Base-by-base conservation (phyloP, 2,113 vertebrate species). In the Nesogale talazaci region DNA sequence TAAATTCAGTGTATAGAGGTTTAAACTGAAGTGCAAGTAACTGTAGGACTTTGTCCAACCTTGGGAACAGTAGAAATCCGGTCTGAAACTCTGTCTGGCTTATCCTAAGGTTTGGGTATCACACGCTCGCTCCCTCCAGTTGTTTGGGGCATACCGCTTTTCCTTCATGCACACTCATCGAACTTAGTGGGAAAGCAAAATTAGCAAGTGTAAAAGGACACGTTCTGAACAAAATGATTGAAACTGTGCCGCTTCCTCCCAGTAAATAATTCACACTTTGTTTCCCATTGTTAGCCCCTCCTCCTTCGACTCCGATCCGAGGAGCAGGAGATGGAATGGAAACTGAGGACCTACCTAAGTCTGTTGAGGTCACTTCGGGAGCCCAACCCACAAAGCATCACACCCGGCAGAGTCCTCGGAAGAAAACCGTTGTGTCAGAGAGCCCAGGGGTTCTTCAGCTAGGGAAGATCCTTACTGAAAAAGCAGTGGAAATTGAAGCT, bases 321-420 rank as follows among this genome's bases (percentile, higher is more conserved):
- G 98, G 99, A 57, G 97, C 99, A 57, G 99, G 99, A 27, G 99
- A 99, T 98, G 99, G 99, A 97, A 99, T 99, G 99, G 99, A 99
- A 98, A 99, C 97, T 0, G 98, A 99, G 89, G 98, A 98, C 90
- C 93, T 98, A 0, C 81, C 94, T 19, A 97, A 96, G 56, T 74
- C 96, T 0, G 81, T 97, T 57, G 99, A 99, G 97, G 92, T 94
- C 14, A 86, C 88, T 9, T 42, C 97, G 16, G 98, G 98, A 70
- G 14, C 91, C 77, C 80, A 79, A 25, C 29, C 95, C 86, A 38
- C 89, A 0, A 97, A 89, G 94, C 96, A 89, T 69, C 91, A 92
- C 2, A 87, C 93, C 31, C 98, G 97, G 94, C 98, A 88, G 80
- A 98, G 97, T 95, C 97, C 98, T 0, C 98, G 97, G 63, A 98